Evolutionary conservation across 2,797 vertebrate species (phyloP), one percentile per base, ranked within the genome.

Genomic region (Okamejei kenojei): DNA sequence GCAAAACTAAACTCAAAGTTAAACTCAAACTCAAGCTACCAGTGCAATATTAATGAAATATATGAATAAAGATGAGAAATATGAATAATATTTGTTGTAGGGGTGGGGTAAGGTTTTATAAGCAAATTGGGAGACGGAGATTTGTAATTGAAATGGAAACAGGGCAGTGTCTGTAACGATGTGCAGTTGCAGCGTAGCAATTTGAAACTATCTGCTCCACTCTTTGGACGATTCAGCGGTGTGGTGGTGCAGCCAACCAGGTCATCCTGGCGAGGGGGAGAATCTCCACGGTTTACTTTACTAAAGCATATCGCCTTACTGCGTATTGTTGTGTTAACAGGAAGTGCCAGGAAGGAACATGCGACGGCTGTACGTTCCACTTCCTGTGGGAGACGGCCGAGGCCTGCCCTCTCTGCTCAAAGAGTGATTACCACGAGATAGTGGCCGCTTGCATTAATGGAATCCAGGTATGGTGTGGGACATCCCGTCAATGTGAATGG

Each of bases 281-380:
- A 74, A 54, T 68, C 7, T 8, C 35, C n/a, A 2, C 29, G 21
- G 8, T 68, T 88, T 63, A 68, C 84, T 91, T 91, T 38, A 29
- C 7, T 73, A 26, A 45, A 45, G 32, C 29, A 10, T 38, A 23
- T n/a, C 29, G 23, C 32, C 10, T 29, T 91, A 21, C 26, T 74
- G 90, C 76, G 94, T 93, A 88, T 93, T 93, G 63, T n/a, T 94
- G 74, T 90, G 88, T 93, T 74, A 65, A 45, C 95, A 99, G 98
- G 93, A 96, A 96, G 68, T 99, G 99, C 94, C 97, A 97, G 0
- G 98, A 98, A 93, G 98, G 98, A 93, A 99, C 98, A 0, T 99
- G 99, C 76, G 97, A 99, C 1, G 99, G 99, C 86, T 99, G 99
- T 94, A 97, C 96, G 82, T 99, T 98, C 94, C 98, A 99, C 95